A percentile compares a stretch with the other conserved stretches of the same genome.
These are phyloP conservation scores for Diloba caeruleocephala DNA, from an alignment of 2,888 invertebrate genomes.

Conservation along the genomic window DNA sequence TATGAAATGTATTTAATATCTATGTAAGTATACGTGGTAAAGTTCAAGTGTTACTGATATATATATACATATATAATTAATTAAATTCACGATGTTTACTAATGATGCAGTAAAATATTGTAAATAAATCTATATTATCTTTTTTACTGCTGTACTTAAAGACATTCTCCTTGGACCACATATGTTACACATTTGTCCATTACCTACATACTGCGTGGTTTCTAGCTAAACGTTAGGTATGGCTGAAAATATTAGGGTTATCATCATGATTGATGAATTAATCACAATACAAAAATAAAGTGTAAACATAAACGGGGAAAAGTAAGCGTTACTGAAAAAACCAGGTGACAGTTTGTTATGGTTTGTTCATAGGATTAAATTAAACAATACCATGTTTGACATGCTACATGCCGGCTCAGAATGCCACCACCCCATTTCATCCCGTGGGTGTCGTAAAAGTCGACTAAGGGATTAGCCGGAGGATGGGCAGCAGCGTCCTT, in stretches of 20 bases:
- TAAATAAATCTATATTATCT: slow-evolving; percentile 57
- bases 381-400: not conserved
- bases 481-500: no score
- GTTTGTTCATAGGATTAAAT: not conserved
- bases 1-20: slow-evolving; percentile 17
- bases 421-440: no score
- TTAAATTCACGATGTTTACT: slow-evolving; percentile 72
- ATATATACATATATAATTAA: slow-evolving; percentile 49
- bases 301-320: not conserved
- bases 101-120: slow-evolving; percentile 61
- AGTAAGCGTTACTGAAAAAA: not conserved
- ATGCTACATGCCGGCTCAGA: no score
- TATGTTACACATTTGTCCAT: not conserved
- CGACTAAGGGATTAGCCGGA: no score
- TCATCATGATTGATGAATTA: slow-evolving; percentile 26
- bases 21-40: slow-evolving; percentile 36
- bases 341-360: slow-evolving; percentile 1
- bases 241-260: slow-evolving; percentile 11
- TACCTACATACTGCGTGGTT: not conserved
- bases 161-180: slow-evolving; percentile 48
- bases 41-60: slow-evolving; percentile 60
- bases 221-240: no score
- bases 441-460: no score
- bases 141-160: slow-evolving; percentile 34
- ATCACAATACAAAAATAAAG: slow-evolving; percentile 11